Evolutionary conservation across 2,797 vertebrate genomes (phyloP).

Genomic region (Ctenopoma kingsleyae): DNA sequence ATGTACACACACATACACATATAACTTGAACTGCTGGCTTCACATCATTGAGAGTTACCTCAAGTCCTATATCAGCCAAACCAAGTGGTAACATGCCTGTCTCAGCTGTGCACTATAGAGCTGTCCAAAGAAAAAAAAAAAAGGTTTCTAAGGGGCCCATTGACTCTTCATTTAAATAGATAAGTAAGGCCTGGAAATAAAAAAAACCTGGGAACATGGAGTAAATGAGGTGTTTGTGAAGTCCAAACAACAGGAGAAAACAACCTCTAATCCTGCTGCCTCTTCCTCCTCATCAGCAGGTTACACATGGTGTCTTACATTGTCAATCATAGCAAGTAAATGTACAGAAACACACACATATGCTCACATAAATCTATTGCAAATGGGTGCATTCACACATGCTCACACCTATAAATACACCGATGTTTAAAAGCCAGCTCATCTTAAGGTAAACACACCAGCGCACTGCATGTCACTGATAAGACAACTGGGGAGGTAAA

Average conservation of each 20-base stretch:
- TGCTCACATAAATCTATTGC: slow-evolving; percentile 19
- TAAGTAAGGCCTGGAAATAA: slow-evolving; percentile 19
- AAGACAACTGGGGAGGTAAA: slow-evolving; percentile 61
- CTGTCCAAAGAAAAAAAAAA: neutral
- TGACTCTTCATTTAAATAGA: slow-evolving; percentile 7
- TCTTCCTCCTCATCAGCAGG: slow-evolving; percentile 42
- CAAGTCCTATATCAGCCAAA: slow-evolving; percentile 8
- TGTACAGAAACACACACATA: slow-evolving; percentile 1
- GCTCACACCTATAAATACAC: slow-evolving; percentile 51
- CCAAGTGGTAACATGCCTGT: neutral
- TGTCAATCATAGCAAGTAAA: slow-evolving; percentile 56
- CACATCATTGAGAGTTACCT: slow-evolving; percentile 7
- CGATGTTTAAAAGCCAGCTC: slow-evolving; percentile 57
- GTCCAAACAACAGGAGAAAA: slow-evolving; percentile 38
- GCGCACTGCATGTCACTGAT: slow-evolving; percentile 74
- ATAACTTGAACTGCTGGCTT: slow-evolving; percentile 9
- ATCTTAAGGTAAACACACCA: slow-evolving; percentile 72
- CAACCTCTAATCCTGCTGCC: slow-evolving; percentile 51
- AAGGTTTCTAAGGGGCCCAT: too few species aligned
- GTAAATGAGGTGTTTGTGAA: slow-evolving; percentile 31
- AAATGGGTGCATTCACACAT: slow-evolving; percentile 47
- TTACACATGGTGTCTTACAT: slow-evolving; percentile 39
- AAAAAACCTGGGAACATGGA: neutral
- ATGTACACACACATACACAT: slow-evolving; percentile 26
- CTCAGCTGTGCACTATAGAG: neutral